Base-by-base conservation (phyloP, 2,797 vertebrate genomes). In the Apogon hyalosoma region DNA sequence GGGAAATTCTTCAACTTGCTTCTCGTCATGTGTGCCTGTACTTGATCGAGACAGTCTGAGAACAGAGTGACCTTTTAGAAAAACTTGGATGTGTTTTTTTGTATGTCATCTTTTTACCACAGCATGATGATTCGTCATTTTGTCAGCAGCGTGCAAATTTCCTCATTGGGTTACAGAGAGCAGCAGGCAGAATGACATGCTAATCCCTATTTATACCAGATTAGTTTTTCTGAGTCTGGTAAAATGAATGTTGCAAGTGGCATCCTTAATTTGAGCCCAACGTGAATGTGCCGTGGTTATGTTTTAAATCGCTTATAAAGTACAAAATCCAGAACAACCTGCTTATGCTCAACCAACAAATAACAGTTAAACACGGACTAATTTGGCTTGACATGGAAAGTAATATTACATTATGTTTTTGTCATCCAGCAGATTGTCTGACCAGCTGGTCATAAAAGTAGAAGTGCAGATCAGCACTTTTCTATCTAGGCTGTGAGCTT, bases 161-260 rank as follows among this genome's bases (percentile, higher is more conserved):
- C 38, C 41, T 73, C n/a, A 52, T 62, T 73, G 56, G 18, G 58
- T 62, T 73, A 28, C 50, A 54, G 38, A 40, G 7, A 71, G 53
- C 51, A 42, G 55, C 14, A 11, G 42, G 41, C 65, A 45, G 38
- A 69, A 61, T 73, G 14, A 54, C 14, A 33, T 21, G 12, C 49
- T 75, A 73, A 80, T 79, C 62, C 63, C 11, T 62, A 15, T 77
- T 66, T 57, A 75, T 67, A 78, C 39, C 55, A 69, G 50, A 80
- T 78, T 77, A 72, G 38, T 48, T 50, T 76, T 43, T 41, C 39
- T 52, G n/a, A 48, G 43, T 48, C 24, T 63, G 33, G 38, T 65
- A 45, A 62, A 33, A 54, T 50, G 53, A 45, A 66, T 65, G 56
- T 50, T 71, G 57, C 12, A 36, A 73, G 39, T 46, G 42, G 43